These are phyloP conservation scores for Hipparchia semele DNA, from an alignment of 2,888 invertebrate genomes.

Conservation along the genomic window DNA sequence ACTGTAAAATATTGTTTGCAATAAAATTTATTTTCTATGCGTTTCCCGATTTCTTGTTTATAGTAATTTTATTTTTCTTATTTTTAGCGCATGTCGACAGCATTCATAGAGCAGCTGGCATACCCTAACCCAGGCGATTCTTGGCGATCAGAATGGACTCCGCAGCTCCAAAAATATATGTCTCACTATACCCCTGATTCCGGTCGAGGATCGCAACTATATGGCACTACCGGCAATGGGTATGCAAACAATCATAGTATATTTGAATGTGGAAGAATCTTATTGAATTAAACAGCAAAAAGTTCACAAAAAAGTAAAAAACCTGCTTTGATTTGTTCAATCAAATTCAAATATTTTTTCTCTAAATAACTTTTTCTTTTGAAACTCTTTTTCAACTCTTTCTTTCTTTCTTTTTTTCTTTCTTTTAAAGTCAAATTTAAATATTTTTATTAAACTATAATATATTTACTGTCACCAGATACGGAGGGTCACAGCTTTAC, in stretches of 20 bases:
- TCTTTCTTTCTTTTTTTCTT: background rate
- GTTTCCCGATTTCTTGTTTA: background rate
- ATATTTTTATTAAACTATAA: background rate
- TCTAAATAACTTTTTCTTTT: no score
- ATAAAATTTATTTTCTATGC: background rate
- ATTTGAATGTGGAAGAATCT: background rate
- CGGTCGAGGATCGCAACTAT: slow-evolving; percentile 77
- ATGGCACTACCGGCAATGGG: slow-evolving; percentile 69
- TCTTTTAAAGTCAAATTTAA: background rate
- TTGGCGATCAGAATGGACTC: slow-evolving; percentile 81
- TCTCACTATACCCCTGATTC: slow-evolving; percentile 81
- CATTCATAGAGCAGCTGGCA: slow-evolving; percentile 77
- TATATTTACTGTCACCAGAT: slow-evolving; percentile 51
- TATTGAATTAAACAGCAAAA: no score
- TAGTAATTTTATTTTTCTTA: slow-evolving; percentile 11
- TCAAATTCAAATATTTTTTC: no score
- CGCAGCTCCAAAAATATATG: slow-evolving; percentile 79
- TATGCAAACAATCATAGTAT: slow-evolving; percentile 49
- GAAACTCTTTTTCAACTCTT: no score
- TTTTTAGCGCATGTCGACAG: slow-evolving; percentile 76
- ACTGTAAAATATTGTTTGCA: slow-evolving; percentile 11
- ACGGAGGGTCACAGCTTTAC: slow-evolving; percentile 85
- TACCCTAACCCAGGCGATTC: slow-evolving; percentile 79
- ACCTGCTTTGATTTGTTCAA: no score
- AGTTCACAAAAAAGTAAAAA: no score